Evolutionary conservation across 2,113 vertebrate species (phyloP).

Genomic region (Neotoma lepida): DNA sequence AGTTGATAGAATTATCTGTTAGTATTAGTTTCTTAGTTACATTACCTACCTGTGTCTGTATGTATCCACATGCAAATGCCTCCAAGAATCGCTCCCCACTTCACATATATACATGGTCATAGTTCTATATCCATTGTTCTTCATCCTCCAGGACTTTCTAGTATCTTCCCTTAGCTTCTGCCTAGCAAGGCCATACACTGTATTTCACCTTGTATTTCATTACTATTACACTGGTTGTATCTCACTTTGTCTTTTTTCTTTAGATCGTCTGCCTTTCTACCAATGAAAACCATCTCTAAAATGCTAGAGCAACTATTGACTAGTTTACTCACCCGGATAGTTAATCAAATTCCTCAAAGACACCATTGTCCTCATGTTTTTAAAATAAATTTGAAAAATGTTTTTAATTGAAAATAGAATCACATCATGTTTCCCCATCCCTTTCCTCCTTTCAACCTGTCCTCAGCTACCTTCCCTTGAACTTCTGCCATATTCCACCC

Average conservation of each 20-base stretch:
- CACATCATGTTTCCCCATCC: not conserved
- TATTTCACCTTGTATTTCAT: not conserved
- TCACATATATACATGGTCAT: not conserved
- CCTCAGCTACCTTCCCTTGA: not conserved
- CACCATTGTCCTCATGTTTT: not conserved
- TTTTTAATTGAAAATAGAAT: not conserved
- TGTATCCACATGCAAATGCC: not conserved
- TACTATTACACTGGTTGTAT: not conserved
- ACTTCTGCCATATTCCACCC: not conserved
- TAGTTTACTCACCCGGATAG: constrained; percentile 27
- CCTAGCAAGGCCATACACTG: not conserved
- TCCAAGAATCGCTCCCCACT: not conserved
- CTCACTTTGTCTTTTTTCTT: not conserved
- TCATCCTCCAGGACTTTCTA: not conserved
- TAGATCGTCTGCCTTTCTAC: not conserved
- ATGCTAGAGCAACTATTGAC: constrained; percentile 40
- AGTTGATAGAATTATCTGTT: constrained; percentile 20
- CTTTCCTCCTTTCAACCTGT: not conserved
- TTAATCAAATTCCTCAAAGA: constrained; percentile 29
- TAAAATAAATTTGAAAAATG: not conserved
- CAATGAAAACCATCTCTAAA: constrained; percentile 21
- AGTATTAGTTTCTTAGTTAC: not conserved
- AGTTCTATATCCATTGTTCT: not conserved
- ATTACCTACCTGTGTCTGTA: not conserved
- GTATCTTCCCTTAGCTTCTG: not conserved